Conservation (phyloP, 1,140 invertebrate genomes). For the Polypedilum pembai region DNA sequence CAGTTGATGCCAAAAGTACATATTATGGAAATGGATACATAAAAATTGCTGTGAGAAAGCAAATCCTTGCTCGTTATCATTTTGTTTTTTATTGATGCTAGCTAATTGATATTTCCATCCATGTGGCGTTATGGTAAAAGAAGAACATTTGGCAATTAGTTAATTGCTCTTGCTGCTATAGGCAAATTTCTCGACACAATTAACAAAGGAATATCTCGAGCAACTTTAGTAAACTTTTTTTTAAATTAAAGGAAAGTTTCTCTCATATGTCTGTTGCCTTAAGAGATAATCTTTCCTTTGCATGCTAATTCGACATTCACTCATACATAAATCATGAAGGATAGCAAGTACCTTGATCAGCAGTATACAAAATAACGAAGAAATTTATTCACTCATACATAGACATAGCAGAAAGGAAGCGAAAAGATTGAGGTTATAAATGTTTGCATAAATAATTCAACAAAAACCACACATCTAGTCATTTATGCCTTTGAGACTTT, state of each 20-base stretch:
- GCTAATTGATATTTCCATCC: not conserved
- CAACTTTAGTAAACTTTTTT: constrained; percentile 1
- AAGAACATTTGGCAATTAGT: constrained; percentile 11
- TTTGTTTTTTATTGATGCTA: not conserved
- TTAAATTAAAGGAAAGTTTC: not conserved
- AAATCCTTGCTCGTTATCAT: too few relatives aligned
- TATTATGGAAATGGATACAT: not conserved
- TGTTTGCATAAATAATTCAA: constrained; percentile 26
- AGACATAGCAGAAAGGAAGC: not conserved
- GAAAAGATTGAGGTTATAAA: constrained; percentile 26
- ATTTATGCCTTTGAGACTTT: not conserved
- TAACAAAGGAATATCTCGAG: not conserved
- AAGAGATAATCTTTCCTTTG: constrained; percentile 5
- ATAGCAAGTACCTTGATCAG: constrained; percentile 1
- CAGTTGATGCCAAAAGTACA: not conserved
- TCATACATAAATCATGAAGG: constrained; percentile 6
- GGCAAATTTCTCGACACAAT: not conserved
- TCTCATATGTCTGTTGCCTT: not conserved
- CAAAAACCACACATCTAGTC: not conserved
- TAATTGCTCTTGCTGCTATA: not conserved
- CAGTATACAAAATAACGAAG: not conserved
- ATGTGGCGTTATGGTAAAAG: not conserved
- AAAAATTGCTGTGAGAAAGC: not conserved
- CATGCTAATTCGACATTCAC: not conserved
- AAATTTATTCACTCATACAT: not conserved